Conservation (phyloP, 2,797 vertebrate genomes). For the Enteromius unitaeniatus region DNA sequence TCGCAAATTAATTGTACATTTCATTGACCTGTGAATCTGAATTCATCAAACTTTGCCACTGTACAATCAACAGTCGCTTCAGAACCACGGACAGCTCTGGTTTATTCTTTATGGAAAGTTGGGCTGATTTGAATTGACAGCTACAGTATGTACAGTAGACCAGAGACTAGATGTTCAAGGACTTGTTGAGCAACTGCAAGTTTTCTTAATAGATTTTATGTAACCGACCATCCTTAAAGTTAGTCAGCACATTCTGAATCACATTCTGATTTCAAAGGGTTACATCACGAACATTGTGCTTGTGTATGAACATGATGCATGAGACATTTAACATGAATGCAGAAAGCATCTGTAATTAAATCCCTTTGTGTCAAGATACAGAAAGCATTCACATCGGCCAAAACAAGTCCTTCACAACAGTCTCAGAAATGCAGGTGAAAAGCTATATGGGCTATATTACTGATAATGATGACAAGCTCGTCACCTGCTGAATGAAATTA, state of each 20-base stretch:
- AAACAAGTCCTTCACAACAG: slow-evolving; percentile 1
- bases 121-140: slow-evolving; percentile 52
- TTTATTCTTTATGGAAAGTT: slow-evolving; percentile 47
- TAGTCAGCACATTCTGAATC: neutral
- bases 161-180: slow-evolving; percentile 12
- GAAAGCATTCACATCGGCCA: neutral
- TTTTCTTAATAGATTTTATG: neutral
- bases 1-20: neutral
- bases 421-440: neutral
- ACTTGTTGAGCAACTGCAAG: neutral
- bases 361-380: neutral
- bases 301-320: neutral
- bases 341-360: slow-evolving; percentile 3
- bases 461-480: neutral
- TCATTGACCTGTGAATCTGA: slow-evolving; percentile 33
- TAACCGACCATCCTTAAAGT: neutral
- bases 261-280: slow-evolving; percentile 5
- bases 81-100: slow-evolving; percentile 72
- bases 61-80: slow-evolving; percentile 58
- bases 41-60: slow-evolving; percentile 28
- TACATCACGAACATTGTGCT: neutral
- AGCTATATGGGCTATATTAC: slow-evolving; percentile 3
- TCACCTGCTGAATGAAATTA: slow-evolving; percentile 18
- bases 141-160: slow-evolving; percentile 31
- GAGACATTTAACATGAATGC: neutral